phyloP scores from a whole-genome alignment of 1,140 invertebrate species.

The Planococcus citri region DNA sequence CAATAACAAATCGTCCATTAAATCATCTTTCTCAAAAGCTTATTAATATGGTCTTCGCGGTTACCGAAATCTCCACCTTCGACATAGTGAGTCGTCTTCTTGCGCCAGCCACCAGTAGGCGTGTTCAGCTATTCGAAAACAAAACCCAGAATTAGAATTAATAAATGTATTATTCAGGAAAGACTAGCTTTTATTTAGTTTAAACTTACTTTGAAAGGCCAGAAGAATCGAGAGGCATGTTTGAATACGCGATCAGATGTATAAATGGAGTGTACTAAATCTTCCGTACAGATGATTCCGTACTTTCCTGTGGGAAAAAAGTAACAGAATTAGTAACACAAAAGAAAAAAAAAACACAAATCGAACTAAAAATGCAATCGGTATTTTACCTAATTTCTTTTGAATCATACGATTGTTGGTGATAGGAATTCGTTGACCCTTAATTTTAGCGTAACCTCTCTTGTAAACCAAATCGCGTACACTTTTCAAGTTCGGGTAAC shows the following conservation, averaged over 20 bases:
- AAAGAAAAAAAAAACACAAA: too few relatives aligned
- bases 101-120: constrained; percentile 95
- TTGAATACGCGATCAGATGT: constrained; percentile 92
- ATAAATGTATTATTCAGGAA: too few relatives aligned
- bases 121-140: constrained; percentile 67
- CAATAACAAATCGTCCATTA: constrained; percentile 43
- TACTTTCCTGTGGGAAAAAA: constrained; percentile 50
- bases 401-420: constrained; percentile 92
- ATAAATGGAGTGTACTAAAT: constrained; percentile 95
- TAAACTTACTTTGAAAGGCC: constrained; percentile 90
- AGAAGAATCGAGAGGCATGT: constrained; percentile 94
- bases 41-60: constrained; percentile 93
- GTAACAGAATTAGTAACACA: too few relatives aligned
- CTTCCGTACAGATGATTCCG: constrained; percentile 92
- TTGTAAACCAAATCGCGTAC: constrained; percentile 95
- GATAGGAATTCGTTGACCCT: constrained; percentile 76
- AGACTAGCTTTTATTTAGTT: too few relatives aligned
- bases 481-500: constrained; percentile 93
- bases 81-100: constrained; percentile 98
- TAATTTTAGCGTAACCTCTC: constrained; percentile 87
- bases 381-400: constrained; percentile 68
- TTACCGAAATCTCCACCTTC: constrained; percentile 99
- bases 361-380: too few relatives aligned
- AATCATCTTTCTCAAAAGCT: constrained; percentile 89
- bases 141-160: too few relatives aligned